Conservation (phyloP, 2,113 vertebrate species). For the Eidolon helvum region DNA sequence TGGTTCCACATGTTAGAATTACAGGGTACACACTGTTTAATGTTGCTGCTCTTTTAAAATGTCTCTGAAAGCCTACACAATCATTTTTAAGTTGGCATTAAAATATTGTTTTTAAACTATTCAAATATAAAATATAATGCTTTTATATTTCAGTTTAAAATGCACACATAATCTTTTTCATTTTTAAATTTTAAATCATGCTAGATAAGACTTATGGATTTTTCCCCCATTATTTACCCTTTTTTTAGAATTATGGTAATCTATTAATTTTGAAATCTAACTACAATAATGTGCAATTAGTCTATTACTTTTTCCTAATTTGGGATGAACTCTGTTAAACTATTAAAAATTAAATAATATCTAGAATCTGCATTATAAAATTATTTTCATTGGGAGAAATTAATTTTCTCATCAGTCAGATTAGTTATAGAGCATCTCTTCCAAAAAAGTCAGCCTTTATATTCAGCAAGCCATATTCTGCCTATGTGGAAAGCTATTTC, state of each 20-base stretch:
- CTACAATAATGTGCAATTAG: background rate
- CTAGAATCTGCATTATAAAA: slow-evolving; percentile 31
- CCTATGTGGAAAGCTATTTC: background rate
- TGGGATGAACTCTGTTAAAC: background rate
- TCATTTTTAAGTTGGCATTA: slow-evolving; percentile 50
- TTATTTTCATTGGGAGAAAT: slow-evolving; percentile 17
- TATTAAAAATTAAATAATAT: slow-evolving; percentile 31
- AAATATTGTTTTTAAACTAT: slow-evolving; percentile 52
- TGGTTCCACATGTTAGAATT: slow-evolving; percentile 74
- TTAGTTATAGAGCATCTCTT: background rate
- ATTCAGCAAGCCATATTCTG: slow-evolving; percentile 47
- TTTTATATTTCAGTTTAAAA: slow-evolving; percentile 35
- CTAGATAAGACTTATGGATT: background rate
- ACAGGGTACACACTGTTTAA: slow-evolving; percentile 53
- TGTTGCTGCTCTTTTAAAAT: slow-evolving; percentile 53
- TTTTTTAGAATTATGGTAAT: slow-evolving; percentile 24
- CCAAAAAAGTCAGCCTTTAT: background rate
- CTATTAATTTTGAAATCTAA: slow-evolving; percentile 28
- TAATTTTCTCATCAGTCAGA: slow-evolving; percentile 25
- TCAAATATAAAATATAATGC: background rate
- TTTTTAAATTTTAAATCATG: slow-evolving; percentile 30
- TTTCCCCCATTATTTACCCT: background rate
- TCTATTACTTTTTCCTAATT: background rate
- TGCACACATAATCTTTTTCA: slow-evolving; percentile 2
- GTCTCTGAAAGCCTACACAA: slow-evolving; percentile 47